A percentile compares a stretch with the other conserved stretches of the same genome.
phyloP scores from a whole-genome alignment of 2,888 invertebrate genomes.

The Neria commutata region DNA sequence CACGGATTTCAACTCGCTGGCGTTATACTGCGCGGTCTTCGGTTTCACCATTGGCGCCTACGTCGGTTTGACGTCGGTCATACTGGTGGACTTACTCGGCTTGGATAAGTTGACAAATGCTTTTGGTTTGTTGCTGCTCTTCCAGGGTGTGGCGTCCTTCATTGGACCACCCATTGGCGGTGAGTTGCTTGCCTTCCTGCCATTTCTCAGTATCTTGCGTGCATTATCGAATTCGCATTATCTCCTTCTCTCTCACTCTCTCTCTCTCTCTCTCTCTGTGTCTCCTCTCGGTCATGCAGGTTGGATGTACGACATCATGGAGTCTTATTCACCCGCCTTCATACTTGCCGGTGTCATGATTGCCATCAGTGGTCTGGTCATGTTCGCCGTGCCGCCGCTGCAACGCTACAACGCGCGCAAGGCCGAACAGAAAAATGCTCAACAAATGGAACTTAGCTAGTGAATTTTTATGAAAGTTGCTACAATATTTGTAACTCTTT shows the following conservation, averaged over 20 bases:
- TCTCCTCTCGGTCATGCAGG: slow-evolving; percentile 71
- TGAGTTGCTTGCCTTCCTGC: slow-evolving; percentile 58
- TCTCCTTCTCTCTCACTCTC: not conserved
- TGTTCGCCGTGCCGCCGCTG: slow-evolving; percentile 80
- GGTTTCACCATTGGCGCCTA: slow-evolving; percentile 95
- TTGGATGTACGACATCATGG: slow-evolving; percentile 77
- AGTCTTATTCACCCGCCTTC: slow-evolving; percentile 87
- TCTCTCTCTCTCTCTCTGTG: not conserved
- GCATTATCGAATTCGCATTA: slow-evolving; percentile 7
- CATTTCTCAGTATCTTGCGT: not conserved
- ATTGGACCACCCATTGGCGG: slow-evolving; percentile 94
- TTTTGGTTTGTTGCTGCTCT: slow-evolving; percentile 88
- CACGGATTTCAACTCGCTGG: slow-evolving; percentile 73
- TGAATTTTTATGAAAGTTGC: not conserved
- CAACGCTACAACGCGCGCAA: slow-evolving; percentile 63
- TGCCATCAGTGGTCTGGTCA: slow-evolving; percentile 83
- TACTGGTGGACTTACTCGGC: slow-evolving; percentile 92
- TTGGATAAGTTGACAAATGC: slow-evolving; percentile 93
- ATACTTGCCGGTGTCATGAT: slow-evolving; percentile 86
- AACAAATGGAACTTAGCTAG: slow-evolving; percentile 51
- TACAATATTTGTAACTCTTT: not conserved
- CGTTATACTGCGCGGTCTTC: slow-evolving; percentile 78
- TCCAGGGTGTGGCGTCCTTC: slow-evolving; percentile 92
- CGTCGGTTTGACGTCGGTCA: slow-evolving; percentile 94
- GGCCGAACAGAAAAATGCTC: slow-evolving; percentile 35